phyloP scores from a whole-genome alignment of 2,888 invertebrate species.

The Torymus aiolomorphi region DNA sequence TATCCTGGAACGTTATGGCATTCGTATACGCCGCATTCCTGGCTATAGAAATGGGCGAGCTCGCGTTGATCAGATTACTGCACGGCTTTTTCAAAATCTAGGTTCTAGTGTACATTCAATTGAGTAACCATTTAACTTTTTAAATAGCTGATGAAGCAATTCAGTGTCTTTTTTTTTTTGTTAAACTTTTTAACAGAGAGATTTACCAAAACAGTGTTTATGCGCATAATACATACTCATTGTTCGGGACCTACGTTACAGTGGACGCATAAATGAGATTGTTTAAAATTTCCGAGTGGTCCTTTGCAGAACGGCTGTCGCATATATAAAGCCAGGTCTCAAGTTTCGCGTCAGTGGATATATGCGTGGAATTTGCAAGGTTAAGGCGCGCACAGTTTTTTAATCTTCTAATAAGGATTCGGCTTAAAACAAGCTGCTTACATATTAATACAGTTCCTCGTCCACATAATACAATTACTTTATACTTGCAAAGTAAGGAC shows the following conservation, averaged over 20 bases:
- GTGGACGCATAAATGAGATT: too few species aligned
- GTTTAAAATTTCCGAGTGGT: neutral
- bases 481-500: neutral
- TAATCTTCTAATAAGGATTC: constrained; percentile 35
- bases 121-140: too few species aligned
- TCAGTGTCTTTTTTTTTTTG: too few species aligned
- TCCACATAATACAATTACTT: neutral
- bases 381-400: constrained; percentile 3
- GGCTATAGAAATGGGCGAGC: neutral
- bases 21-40: neutral
- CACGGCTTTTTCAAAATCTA: neutral
- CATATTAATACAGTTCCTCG: neutral
- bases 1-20: too few species aligned
- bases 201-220: too few species aligned
- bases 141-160: too few species aligned
- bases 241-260: too few species aligned
- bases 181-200: too few species aligned
- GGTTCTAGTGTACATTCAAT: too few species aligned
- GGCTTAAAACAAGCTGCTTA: neutral
- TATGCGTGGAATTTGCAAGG: constrained; percentile 14
- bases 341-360: neutral
- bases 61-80: neutral
- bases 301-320: neutral
- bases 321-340: neutral
- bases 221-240: too few species aligned